Evolutionary conservation across 2,888 invertebrate species (phyloP), one percentile per base, ranked within the genome.

Genomic region (Dendrolimus houi): DNA sequence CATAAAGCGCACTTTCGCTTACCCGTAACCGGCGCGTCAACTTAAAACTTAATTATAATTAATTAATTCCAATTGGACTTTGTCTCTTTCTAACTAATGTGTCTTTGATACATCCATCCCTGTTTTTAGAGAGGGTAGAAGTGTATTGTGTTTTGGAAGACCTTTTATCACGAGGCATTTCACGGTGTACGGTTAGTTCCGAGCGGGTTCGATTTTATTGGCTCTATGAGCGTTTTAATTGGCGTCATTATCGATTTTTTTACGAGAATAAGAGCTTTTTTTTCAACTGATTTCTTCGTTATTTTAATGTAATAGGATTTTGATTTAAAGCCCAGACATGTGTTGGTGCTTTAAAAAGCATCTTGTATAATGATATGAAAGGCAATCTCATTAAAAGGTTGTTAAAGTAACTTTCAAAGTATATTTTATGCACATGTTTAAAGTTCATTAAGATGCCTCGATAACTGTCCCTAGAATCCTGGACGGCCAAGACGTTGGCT

Each of bases 21-120:
- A 82, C 83, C 83, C 87, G 87, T 90, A 89, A 90, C 87, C 83
- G 83, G 85, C 91, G 92, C 92, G 92, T 92, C 93, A 93, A 94
- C 94, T 94, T 93, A 94, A 90, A 94, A 94, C 94, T 94, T 94
- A 94, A 94, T 94, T 94, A 94, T 94, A 94, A 94, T 94, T 94
- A 94, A 94, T 93, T 94, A 93, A 94, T 93, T 93, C 93, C 92
- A 93, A 93, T 93, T 93, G 92, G 80, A 79, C 76, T 74, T 77
- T 75, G 73, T 90, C 87, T 81, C 81, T 79, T 75, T 89, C 87
- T 65, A 74, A 64, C 85, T 59, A 67, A 59, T 60, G 64, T 69
- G 84, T 91, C 92, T 92, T 92, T 83, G 80, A 79, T 92, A 81
- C 77, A 61, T 61, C 73, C 67, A 64, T 89, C 87, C 70, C 79